Conservation (phyloP, 2,888 invertebrate species). For the Scotopteryx bipunctaria region DNA sequence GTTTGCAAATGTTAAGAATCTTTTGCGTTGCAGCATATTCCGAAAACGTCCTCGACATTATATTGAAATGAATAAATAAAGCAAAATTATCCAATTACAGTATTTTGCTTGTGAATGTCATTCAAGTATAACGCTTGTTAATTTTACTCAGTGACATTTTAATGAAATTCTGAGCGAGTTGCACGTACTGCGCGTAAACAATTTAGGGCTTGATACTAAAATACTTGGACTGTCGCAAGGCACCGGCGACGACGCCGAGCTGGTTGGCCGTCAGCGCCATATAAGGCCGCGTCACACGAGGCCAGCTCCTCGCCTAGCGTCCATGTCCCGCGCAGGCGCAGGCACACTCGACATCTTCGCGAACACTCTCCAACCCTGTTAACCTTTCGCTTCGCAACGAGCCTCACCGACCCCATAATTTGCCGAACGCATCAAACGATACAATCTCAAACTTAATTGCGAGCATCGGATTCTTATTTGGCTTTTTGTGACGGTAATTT, state of each 20-base stretch:
- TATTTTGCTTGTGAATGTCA: conserved; percentile 21
- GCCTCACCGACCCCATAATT: conserved; percentile 44
- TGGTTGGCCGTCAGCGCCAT: conserved; percentile 68
- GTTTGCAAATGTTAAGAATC: conserved; percentile 3
- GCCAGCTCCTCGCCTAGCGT: conserved; percentile 50
- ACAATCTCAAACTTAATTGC: conserved; percentile 47
- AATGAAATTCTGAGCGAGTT: conserved; percentile 49
- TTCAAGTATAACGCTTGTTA: conserved; percentile 41
- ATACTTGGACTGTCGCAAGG: conserved; percentile 61
- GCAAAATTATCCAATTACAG: conserved; percentile 19
- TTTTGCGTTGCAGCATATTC: neutral
- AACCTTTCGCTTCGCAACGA: conserved; percentile 42
- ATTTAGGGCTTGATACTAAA: conserved; percentile 68
- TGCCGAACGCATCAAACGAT: conserved; percentile 41
- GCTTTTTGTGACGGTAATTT: conserved; percentile 29
- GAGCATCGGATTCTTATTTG: conserved; percentile 36
- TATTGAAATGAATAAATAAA: conserved; percentile 4
- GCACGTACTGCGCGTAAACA: conserved; percentile 52
- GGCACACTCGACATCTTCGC: conserved; percentile 44
- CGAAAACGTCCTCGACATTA: conserved; percentile 7
- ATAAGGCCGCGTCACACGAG: conserved; percentile 69
- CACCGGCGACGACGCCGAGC: conserved; percentile 41
- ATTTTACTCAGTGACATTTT: conserved; percentile 51
- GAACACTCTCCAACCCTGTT: conserved; percentile 50
- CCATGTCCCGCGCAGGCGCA: conserved; percentile 26